Conservation (phyloP, 2,113 vertebrate species). For the Bos javanicus region DNA sequence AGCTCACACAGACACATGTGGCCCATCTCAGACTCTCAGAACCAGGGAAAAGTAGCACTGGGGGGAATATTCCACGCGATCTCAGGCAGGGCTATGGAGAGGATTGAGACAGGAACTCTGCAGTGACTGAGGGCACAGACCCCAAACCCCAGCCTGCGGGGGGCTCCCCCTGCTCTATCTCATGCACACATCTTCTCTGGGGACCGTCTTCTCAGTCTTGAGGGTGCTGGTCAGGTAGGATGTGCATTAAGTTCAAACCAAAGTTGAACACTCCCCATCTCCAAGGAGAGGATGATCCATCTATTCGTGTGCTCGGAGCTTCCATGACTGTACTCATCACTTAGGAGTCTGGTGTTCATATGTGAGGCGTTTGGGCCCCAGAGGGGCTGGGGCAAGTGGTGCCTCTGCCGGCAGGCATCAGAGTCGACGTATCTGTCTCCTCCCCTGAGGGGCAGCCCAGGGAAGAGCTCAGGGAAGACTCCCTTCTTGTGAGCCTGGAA, state of each 20-base stretch:
- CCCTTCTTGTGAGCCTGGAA: no score
- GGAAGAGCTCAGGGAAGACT: rapidly evolving
- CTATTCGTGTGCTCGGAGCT: rapidly evolving
- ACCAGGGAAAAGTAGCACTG: background rate
- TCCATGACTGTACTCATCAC: background rate
- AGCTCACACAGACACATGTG: background rate
- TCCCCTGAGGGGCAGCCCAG: rapidly evolving
- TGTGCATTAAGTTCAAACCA: background rate
- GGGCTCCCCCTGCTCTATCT: rapidly evolving
- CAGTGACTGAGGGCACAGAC: background rate
- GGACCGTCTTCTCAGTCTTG: background rate
- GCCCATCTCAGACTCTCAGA: background rate
- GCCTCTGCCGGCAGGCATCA: no score
- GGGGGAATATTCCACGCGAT: rapidly evolving
- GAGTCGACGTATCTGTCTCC: rapidly evolving
- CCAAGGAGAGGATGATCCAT: background rate
- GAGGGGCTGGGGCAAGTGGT: rapidly evolving
- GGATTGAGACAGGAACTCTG: rapidly evolving
- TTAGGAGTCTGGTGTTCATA: background rate
- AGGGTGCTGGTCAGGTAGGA: background rate
- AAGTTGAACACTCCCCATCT: background rate
- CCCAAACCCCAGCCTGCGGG: background rate
- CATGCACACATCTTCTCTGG: rapidly evolving
- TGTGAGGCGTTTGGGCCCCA: rapidly evolving
- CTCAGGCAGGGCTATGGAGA: no score